Conservation (phyloP, 2,888 invertebrate genomes). For the Allygus modestus region DNA sequence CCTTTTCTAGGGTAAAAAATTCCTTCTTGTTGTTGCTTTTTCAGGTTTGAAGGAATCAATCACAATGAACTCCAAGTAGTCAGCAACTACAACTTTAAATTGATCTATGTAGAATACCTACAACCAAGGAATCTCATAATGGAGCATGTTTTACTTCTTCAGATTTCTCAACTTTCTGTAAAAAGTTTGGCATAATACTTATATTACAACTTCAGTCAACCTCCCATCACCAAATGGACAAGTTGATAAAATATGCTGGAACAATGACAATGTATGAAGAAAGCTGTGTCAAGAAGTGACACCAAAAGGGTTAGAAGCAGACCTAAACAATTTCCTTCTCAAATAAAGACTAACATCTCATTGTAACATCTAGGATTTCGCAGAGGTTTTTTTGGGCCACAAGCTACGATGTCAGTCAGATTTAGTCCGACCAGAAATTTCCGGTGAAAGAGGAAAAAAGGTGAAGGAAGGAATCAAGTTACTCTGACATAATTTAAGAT, state of each 20-base stretch:
- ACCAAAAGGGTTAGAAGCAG: neutral
- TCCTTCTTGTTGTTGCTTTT: neutral
- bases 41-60: slow-evolving; percentile 1
- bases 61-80: neutral
- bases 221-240: slow-evolving; percentile 17
- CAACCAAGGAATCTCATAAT: slow-evolving; percentile 38
- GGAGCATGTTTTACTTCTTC: slow-evolving; percentile 4
- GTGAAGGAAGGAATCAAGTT: too few relatives aligned
- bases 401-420: too few relatives aligned
- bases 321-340: neutral
- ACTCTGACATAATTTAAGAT: too few relatives aligned
- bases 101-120: slow-evolving; percentile 18
- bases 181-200: neutral
- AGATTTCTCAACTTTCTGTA: neutral
- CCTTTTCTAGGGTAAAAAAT: neutral
- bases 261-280: neutral
- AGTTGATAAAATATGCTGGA: slow-evolving; percentile 27
- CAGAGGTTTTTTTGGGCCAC: too few relatives aligned
- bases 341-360: too few relatives aligned
- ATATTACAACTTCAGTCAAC: neutral
- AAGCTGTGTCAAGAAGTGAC: neutral
- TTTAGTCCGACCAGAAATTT: too few relatives aligned
- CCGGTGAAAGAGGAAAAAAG: too few relatives aligned
- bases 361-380: too few relatives aligned
- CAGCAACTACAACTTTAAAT: neutral